A percentile compares a stretch with the other conserved stretches of the same genome.
phyloP scores from a whole-genome alignment of 2,113 vertebrate species.

The Cyprinodon variegatus region DNA sequence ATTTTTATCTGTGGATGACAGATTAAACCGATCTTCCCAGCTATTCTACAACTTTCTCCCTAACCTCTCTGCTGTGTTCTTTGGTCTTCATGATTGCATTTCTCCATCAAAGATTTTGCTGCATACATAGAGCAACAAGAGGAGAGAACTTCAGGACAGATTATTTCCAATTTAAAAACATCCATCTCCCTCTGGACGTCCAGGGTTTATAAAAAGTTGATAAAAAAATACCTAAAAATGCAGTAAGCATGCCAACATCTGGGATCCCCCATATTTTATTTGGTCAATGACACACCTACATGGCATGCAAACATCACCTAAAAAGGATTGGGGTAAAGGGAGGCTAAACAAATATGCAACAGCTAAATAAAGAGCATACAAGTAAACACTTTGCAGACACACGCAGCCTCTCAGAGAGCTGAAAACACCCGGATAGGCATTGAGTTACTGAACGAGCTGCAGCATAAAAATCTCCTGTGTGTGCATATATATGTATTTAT shows the following conservation, averaged over 20 bases:
- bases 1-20: too few relatives aligned
- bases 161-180: constrained; percentile 17
- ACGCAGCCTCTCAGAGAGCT: constrained; percentile 20
- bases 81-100: too few relatives aligned
- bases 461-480: constrained; percentile 13
- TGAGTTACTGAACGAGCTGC: constrained; percentile 34
- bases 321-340: constrained; percentile 23
- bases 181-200: constrained; percentile 7
- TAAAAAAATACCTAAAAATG: constrained; percentile 44
- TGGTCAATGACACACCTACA: constrained; percentile 45
- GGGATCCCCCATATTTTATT: constrained; percentile 5
- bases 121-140: constrained; percentile 19
- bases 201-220: constrained; percentile 21
- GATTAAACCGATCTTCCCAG: too few relatives aligned
- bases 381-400: constrained; percentile 51
- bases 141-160: constrained; percentile 30
- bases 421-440: constrained; percentile 21
- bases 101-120: background rate
- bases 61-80: too few relatives aligned
- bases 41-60: too few relatives aligned
- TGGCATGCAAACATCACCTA: constrained; percentile 51
- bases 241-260: constrained; percentile 49
- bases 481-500: background rate
- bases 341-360: constrained; percentile 35
- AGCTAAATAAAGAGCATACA: constrained; percentile 26